Base-by-base conservation (phyloP, 1,140 invertebrate genomes). In the Parasteatoda tepidariorum region DNA sequence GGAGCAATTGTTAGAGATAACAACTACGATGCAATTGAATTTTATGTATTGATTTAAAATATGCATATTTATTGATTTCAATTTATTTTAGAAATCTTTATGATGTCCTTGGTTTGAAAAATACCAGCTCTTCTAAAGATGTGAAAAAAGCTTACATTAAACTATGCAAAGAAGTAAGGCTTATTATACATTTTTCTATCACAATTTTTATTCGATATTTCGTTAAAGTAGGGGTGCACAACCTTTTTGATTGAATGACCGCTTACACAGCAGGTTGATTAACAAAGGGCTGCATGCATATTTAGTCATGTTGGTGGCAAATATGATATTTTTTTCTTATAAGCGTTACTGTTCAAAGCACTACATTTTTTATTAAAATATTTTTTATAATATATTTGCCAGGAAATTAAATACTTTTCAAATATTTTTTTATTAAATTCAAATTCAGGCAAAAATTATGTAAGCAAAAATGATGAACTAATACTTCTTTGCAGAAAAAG, bases 131-230 rank as follows among this genome's bases (percentile, higher is more conserved):
- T n/a, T n/a, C 62, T n/a, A 13, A 57, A 68, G 76, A 79, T 79
- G 24, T 79, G 15, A 79, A 79, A 31, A 57, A 79, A 31, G 76
- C 76, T 9, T 79, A 79, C n/a, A 79, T 79, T 48, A 79, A 79
- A 18, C 28, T 79, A 54, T 79, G 62, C 22, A 79, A 79, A 68
- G 64, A 79, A 59, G 76, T 79, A 68, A 68, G 62, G 13, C 18
- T 15, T 31, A 31, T 61, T 48, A 9, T 48, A 48, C 18, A 9
- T 9, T 48, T 48, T 48, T 48, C 18, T 7, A 9, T 9, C 7
- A 48, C 7, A 48, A 48, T 9, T 9, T 48, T 48, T 9, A 9
- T 18, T 48, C 7, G 41, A 48, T 18, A n/a, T n/a, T n/a, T n/a
- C n/a, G n/a, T n/a, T n/a, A n/a, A n/a, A n/a, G n/a, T n/a, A n/a